Evolutionary conservation across 2,113 vertebrate genomes (phyloP).

Genomic region (Thryonomys swinderianus): DNA sequence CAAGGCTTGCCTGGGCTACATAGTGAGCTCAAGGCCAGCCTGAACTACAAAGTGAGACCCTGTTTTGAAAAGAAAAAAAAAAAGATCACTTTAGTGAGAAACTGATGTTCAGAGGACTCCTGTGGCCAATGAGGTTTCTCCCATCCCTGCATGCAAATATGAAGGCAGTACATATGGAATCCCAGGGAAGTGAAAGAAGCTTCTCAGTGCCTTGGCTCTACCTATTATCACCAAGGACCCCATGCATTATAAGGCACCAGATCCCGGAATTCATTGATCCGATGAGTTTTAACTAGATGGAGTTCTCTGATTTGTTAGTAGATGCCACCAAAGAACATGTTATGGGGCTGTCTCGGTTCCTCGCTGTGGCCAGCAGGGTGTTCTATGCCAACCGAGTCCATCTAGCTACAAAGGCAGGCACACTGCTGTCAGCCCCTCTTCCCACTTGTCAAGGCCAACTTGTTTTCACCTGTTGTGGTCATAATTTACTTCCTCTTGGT

Average conservation of each 20-base stretch:
- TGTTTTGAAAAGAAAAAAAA: too few species aligned
- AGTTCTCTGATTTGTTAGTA: background rate
- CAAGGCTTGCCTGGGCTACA: too few species aligned
- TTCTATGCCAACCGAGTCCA: accelerated
- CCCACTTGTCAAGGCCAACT: background rate
- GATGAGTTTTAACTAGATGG: background rate
- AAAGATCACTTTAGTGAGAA: too few species aligned
- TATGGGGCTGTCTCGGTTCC: background rate
- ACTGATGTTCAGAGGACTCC: background rate
- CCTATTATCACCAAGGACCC: background rate
- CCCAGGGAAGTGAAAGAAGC: background rate
- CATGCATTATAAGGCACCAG: background rate
- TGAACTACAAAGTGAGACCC: too few species aligned
- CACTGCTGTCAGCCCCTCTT: background rate
- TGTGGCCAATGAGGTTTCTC: background rate
- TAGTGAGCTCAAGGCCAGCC: too few species aligned
- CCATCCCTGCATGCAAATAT: background rate
- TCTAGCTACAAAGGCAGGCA: background rate
- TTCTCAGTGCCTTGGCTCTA: background rate
- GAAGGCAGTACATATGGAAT: background rate
- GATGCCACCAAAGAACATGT: background rate
- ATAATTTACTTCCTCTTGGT: background rate
- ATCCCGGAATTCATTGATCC: background rate
- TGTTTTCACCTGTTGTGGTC: background rate
- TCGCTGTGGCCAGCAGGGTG: background rate